Conservation (phyloP, 2,888 invertebrate genomes). For the Scrobipalpa costella region DNA sequence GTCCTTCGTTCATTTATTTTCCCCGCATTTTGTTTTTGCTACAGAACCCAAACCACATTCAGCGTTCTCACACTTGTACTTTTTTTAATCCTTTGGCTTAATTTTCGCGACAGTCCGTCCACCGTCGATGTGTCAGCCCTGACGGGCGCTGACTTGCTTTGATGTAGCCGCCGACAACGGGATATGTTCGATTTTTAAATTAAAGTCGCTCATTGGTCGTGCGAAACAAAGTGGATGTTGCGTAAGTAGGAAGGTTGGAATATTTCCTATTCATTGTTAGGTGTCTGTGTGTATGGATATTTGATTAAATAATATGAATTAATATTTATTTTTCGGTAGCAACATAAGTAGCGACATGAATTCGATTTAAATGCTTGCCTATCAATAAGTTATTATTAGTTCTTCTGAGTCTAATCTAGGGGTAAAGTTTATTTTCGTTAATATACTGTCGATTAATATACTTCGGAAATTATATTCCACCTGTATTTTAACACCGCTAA, state of each 20-base stretch:
- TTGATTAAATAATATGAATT: too few species aligned
- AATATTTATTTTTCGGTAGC: too few species aligned
- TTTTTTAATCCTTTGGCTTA: constrained; percentile 48
- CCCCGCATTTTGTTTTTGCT: neutral
- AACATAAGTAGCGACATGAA: too few species aligned
- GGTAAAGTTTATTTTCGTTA: too few species aligned
- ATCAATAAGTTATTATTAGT: too few species aligned
- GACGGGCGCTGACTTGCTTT: constrained; percentile 63
- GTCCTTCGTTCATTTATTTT: too few species aligned
- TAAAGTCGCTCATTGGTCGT: constrained; percentile 37
- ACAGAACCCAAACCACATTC: neutral
- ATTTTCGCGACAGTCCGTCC: constrained; percentile 60
- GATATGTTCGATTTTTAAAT: constrained; percentile 39
- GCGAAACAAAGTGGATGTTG: constrained; percentile 31
- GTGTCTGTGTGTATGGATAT: too few species aligned
- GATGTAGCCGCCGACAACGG: constrained; percentile 48
- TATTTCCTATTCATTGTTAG: too few species aligned
- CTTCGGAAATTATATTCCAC: too few species aligned
- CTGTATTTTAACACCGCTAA: neutral
- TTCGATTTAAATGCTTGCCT: too few species aligned
- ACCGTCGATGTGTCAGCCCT: constrained; percentile 61
- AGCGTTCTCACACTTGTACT: neutral
- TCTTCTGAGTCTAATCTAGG: too few species aligned
- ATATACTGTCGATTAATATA: too few species aligned
- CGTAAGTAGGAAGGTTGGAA: neutral